These are phyloP conservation scores for Drosophila sproati DNA, from an alignment of 1,140 invertebrate genomes.

Conservation along the genomic window DNA sequence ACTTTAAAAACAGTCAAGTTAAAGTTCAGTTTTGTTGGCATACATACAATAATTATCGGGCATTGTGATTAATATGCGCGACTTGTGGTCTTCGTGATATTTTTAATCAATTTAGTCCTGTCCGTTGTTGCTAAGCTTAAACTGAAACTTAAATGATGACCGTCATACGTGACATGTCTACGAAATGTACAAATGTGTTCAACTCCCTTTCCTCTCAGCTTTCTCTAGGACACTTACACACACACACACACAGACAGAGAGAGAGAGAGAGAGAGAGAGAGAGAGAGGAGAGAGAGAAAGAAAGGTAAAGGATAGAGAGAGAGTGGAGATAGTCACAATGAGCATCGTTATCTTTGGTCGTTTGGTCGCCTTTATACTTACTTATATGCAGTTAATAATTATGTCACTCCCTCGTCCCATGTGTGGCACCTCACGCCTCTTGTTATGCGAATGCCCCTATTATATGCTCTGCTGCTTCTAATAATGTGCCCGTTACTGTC, in stretches of 20 bases:
- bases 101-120: slow-evolving; percentile 80
- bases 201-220: not conserved
- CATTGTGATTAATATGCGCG: slow-evolving; percentile 34
- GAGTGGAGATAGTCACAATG: slow-evolving; percentile 52
- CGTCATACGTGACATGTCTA: slow-evolving; percentile 70
- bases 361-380: slow-evolving; percentile 77
- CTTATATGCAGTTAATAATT: slow-evolving; percentile 81
- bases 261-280: not conserved
- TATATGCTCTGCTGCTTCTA: slow-evolving; percentile 81
- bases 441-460: slow-evolving; percentile 79
- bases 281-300: slow-evolving; percentile 1
- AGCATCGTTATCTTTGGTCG: slow-evolving; percentile 71
- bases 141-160: slow-evolving; percentile 70
- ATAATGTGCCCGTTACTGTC: slow-evolving; percentile 79
- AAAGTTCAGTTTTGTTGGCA: slow-evolving; percentile 14
- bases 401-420: slow-evolving; percentile 63
- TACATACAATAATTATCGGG: not conserved
- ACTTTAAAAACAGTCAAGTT: not conserved
- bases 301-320: not conserved
- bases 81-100: slow-evolving; percentile 54
- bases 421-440: slow-evolving; percentile 67
- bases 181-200: slow-evolving; percentile 48
- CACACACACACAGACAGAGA: slow-evolving; percentile 22
- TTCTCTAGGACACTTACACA: not conserved
- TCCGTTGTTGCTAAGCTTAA: slow-evolving; percentile 48